These are phyloP conservation scores for Acleris cristana DNA, from an alignment of 2,888 invertebrate species.

Conservation along the genomic window DNA sequence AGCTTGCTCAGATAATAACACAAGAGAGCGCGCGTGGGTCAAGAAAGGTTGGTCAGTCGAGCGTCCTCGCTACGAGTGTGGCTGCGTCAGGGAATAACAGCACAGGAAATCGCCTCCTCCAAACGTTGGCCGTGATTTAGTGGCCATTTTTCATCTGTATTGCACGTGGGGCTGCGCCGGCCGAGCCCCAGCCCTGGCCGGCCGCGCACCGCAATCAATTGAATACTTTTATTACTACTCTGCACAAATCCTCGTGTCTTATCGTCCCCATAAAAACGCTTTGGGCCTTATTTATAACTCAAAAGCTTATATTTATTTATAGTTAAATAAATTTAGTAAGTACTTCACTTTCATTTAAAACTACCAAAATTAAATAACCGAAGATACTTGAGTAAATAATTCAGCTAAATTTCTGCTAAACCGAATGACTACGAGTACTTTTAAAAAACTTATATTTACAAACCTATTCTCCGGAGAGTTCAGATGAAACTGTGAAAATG, in stretches of 20 bases:
- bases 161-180: slow-evolving; percentile 54
- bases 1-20: too few relatives aligned
- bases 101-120: slow-evolving; percentile 52
- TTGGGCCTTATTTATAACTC: not conserved
- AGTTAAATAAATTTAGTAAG: too few relatives aligned
- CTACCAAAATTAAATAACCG: too few relatives aligned
- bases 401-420: too few relatives aligned
- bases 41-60: too few relatives aligned
- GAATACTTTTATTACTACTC: slow-evolving; percentile 60
- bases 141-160: slow-evolving; percentile 66
- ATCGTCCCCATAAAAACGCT: slow-evolving; percentile 16
- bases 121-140: slow-evolving; percentile 62
- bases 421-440: too few relatives aligned
- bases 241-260: slow-evolving; percentile 49
- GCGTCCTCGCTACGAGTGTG: too few relatives aligned
- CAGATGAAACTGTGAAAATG: slow-evolving; percentile 10
- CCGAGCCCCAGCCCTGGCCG: slow-evolving; percentile 44
- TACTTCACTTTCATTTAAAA: too few relatives aligned
- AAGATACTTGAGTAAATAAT: too few relatives aligned
- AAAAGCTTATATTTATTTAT: too few relatives aligned
- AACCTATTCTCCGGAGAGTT: slow-evolving; percentile 6
- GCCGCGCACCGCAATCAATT: slow-evolving; percentile 63
- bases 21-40: too few relatives aligned
- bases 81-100: not conserved
- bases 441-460: not conserved